Conservation (phyloP, 2,888 invertebrate species). For the Parapristionchus giblindavisi region DNA sequence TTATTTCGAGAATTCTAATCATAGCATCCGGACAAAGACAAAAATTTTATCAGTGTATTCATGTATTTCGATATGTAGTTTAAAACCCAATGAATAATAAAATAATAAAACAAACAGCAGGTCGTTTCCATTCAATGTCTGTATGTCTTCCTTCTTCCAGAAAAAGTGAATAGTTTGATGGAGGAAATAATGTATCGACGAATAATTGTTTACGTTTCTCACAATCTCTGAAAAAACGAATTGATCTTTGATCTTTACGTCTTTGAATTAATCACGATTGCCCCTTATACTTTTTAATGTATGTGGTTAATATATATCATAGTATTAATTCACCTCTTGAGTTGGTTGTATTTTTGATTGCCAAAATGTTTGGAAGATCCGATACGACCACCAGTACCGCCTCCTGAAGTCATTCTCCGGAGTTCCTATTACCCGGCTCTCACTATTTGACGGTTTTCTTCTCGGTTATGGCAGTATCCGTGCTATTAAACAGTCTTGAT, state of each 20-base stretch:
- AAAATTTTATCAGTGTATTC: not conserved
- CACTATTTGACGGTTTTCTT: too few species aligned
- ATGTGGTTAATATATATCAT: not conserved
- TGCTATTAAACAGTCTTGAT: too few species aligned
- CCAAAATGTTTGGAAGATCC: slow-evolving; percentile 41
- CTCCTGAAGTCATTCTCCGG: not conserved
- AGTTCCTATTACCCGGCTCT: not conserved
- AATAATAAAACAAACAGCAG: slow-evolving; percentile 70
- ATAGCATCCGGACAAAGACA: not conserved
- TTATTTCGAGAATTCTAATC: not conserved
- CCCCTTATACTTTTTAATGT: not conserved
- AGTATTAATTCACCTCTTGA: slow-evolving; percentile 40
- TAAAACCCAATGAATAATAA: too few species aligned
- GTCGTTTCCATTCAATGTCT: slow-evolving; percentile 72
- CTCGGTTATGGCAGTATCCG: too few species aligned
- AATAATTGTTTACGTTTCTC: slow-evolving; percentile 66
- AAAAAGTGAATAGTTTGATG: slow-evolving; percentile 70
- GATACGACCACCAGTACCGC: slow-evolving; percentile 8
- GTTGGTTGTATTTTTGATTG: slow-evolving; percentile 50
- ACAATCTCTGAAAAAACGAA: slow-evolving; percentile 44
- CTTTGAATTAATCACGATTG: not conserved
- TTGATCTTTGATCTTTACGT: not conserved
- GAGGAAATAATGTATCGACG: slow-evolving; percentile 72
- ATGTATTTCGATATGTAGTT: too few species aligned
- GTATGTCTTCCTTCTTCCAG: slow-evolving; percentile 68